These are phyloP conservation scores for Clavelina lepadiformis DNA, from an alignment of 23 tunicate species.

Conservation along the genomic window DNA sequence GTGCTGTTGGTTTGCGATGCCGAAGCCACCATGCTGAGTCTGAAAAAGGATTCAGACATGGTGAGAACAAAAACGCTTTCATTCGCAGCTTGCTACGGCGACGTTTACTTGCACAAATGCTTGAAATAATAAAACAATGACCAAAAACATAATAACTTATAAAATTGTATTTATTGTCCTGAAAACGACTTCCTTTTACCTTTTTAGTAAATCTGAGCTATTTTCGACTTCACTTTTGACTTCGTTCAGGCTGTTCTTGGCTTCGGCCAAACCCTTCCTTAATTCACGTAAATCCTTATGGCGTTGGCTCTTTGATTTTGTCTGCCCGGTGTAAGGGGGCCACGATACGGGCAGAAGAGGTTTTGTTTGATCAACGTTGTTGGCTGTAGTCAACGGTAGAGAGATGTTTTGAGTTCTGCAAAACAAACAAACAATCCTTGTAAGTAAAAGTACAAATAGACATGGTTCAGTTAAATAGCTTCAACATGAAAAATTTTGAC, in stretches of 20 bases:
- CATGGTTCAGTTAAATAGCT: background rate
- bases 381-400: background rate
- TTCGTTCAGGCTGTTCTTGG: conserved; percentile 57
- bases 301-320: background rate
- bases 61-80: too few relatives aligned
- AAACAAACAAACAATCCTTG: background rate
- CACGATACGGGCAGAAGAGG: background rate
- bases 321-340: background rate
- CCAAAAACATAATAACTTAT: too few relatives aligned
- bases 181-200: too few relatives aligned
- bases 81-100: too few relatives aligned
- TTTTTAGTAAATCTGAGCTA: conserved; percentile 39
- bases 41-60: too few relatives aligned
- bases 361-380: background rate
- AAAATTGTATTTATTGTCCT: too few relatives aligned
- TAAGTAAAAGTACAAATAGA: background rate
- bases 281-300: conserved; percentile 42
- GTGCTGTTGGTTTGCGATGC: too few relatives aligned
- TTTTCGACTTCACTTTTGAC: conserved; percentile 53
- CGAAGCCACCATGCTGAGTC: too few relatives aligned
- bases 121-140: too few relatives aligned
- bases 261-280: conserved; percentile 35
- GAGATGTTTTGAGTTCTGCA: conserved; percentile 2
- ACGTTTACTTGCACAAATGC: too few relatives aligned
- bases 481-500: background rate